A percentile compares a stretch with the other conserved stretches of the same genome.
Conservation (phyloP, 2,797 vertebrate genomes). For the Spinibarbus caldwelli region DNA sequence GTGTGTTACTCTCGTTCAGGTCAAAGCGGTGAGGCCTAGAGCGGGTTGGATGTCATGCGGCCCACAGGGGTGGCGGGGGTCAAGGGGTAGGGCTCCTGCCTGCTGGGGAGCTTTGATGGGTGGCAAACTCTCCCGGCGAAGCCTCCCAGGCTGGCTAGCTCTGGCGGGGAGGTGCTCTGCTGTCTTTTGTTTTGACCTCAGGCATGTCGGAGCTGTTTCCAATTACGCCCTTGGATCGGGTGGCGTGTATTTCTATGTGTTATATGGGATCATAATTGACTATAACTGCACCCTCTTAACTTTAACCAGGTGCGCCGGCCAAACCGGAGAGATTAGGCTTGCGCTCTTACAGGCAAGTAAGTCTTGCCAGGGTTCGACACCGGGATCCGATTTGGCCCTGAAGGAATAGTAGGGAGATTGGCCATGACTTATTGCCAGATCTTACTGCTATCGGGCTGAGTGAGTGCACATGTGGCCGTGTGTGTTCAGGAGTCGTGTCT, state of each 20-base stretch:
- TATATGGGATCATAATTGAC: slow-evolving; percentile 84
- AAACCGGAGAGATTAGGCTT: slow-evolving; percentile 81
- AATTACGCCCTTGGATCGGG: slow-evolving; percentile 75
- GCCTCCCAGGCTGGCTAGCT: slow-evolving; percentile 58
- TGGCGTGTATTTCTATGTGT: slow-evolving; percentile 79
- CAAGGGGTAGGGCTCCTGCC: slow-evolving; percentile 65
- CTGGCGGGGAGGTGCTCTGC: slow-evolving; percentile 44
- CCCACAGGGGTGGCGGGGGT: slow-evolving; percentile 69
- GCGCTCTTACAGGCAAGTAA: slow-evolving; percentile 65
- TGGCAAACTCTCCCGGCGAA: slow-evolving; percentile 61
- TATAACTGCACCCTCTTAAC: slow-evolving; percentile 82
- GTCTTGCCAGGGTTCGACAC: slow-evolving; percentile 54
- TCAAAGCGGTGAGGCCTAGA: slow-evolving; percentile 61
- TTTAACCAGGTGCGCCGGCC: slow-evolving; percentile 81
- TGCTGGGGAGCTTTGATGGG: slow-evolving; percentile 71
- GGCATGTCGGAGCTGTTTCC: slow-evolving; percentile 74
- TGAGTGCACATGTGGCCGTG: slow-evolving; percentile 47
- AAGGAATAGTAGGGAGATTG: slow-evolving; percentile 57
- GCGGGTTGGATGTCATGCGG: slow-evolving; percentile 67
- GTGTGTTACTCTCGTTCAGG: slow-evolving; percentile 40
- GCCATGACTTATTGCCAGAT: slow-evolving; percentile 58
- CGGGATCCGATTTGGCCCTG: slow-evolving; percentile 50
- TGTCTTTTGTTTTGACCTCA: slow-evolving; percentile 73
- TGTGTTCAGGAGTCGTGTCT: slow-evolving; percentile 37
- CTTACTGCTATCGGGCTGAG: slow-evolving; percentile 48